Percentiles rank a stretch among this genome's conserved stretches.
These are phyloP conservation scores for Acrossocheilus wenchowensis DNA, from an alignment of 2,797 vertebrate genomes.

Conservation along the genomic window DNA sequence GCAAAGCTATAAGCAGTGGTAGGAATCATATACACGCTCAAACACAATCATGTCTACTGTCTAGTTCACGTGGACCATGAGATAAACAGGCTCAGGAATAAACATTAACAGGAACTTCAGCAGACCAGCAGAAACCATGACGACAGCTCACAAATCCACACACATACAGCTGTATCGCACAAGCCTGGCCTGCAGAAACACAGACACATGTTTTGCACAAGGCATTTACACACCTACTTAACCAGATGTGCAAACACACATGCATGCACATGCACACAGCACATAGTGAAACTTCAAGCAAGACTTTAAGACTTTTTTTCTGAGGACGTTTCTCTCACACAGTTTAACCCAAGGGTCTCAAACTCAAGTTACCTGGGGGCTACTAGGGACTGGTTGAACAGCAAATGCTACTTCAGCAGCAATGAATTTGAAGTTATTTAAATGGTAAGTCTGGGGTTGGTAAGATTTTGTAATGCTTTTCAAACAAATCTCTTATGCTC, in stretches of 20 bases:
- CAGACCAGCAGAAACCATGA: conserved; percentile 18
- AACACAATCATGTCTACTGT: conserved; percentile 28
- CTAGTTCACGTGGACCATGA: neutral
- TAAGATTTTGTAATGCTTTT: neutral
- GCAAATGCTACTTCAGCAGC: neutral
- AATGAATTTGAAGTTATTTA: neutral
- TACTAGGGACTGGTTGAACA: neutral
- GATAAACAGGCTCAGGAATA: conserved; percentile 31
- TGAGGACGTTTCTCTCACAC: neutral
- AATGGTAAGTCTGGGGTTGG: neutral
- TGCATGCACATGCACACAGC: neutral
- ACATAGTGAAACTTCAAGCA: neutral
- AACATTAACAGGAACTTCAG: conserved; percentile 35
- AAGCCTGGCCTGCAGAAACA: conserved; percentile 1
- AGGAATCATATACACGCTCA: conserved; percentile 34
- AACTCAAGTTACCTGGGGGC: neutral
- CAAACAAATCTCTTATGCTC: neutral
- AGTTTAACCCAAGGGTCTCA: neutral
- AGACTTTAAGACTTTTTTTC: neutral
- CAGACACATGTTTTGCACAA: conserved; percentile 13
- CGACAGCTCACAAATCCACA: conserved; percentile 19
- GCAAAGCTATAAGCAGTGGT: conserved; percentile 43
- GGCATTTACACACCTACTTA: neutral
- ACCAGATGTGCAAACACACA: conserved; percentile 23
- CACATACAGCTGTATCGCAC: conserved; percentile 12